phyloP scores from a whole-genome alignment of 1,140 invertebrate genomes.

The Epicauta chinensis region DNA sequence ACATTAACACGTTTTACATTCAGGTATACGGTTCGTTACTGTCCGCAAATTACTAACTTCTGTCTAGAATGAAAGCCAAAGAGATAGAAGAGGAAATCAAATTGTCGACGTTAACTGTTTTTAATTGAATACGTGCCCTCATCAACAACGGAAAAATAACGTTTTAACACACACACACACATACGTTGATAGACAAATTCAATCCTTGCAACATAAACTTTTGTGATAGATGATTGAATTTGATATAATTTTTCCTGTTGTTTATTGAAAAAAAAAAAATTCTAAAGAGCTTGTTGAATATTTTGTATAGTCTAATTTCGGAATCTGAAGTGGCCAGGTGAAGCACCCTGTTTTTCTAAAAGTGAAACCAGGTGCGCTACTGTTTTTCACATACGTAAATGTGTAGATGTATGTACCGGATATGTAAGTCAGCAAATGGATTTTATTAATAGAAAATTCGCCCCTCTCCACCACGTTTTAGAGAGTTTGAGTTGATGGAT shows the following conservation, averaged over 20 bases:
- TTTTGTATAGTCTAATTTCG: too few relatives aligned
- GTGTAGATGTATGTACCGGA: slow-evolving; percentile 4
- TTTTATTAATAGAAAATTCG: slow-evolving; percentile 15
- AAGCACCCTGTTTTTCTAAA: too few relatives aligned
- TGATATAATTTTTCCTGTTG: too few relatives aligned
- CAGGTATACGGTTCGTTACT: slow-evolving; percentile 6
- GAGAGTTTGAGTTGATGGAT: slow-evolving; percentile 8
- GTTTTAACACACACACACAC: background rate
- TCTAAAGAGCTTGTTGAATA: too few relatives aligned
- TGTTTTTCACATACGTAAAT: too few relatives aligned
- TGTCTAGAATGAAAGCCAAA: too few relatives aligned
- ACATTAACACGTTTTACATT: slow-evolving; percentile 17
- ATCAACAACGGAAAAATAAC: background rate
- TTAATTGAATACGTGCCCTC: slow-evolving; percentile 3
- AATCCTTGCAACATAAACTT: too few relatives aligned
- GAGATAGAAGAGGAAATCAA: background rate
- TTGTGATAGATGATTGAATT: too few relatives aligned
- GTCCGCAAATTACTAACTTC: background rate
- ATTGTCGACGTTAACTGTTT: slow-evolving; percentile 5
- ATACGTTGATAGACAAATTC: background rate
- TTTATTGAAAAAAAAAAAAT: too few relatives aligned
- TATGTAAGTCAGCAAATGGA: slow-evolving; percentile 12
- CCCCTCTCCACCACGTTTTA: too few relatives aligned
- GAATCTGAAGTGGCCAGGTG: too few relatives aligned
- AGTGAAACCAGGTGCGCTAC: too few relatives aligned